A percentile compares a stretch with the other conserved stretches of the same genome.
These are phyloP conservation scores for Aphrophora alni DNA, from an alignment of 2,888 invertebrate genomes.

Conservation along the genomic window DNA sequence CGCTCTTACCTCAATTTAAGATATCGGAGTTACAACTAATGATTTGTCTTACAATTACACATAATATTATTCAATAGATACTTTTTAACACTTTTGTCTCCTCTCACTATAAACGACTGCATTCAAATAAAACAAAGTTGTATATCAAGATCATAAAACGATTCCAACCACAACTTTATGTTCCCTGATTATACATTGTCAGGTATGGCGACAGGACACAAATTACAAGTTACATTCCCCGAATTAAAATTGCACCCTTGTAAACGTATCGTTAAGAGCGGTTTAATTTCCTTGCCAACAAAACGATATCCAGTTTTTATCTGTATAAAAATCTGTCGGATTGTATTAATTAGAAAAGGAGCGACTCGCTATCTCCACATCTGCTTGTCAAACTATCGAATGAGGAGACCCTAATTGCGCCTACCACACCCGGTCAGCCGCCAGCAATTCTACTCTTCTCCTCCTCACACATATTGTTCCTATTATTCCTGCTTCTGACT, in stretches of 20 bases:
- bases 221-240: not conserved
- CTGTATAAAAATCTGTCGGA: not conserved
- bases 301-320: not conserved
- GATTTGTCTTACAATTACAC: too few species aligned
- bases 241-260: slow-evolving; percentile 1
- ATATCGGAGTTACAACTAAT: too few species aligned
- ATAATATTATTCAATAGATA: too few species aligned
- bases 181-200: not conserved
- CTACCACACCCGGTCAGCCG: not conserved
- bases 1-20: too few species aligned
- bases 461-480: not conserved
- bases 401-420: not conserved
- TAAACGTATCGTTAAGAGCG: not conserved
- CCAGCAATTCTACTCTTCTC: not conserved
- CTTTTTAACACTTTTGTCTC: too few species aligned
- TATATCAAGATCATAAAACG: not conserved
- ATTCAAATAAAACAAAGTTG: too few species aligned
- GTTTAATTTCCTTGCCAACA: not conserved
- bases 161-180: not conserved
- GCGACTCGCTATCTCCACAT: not conserved
- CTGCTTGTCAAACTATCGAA: not conserved
- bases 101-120: too few species aligned
- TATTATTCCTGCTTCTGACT: not conserved
- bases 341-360: not conserved
- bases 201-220: not conserved